Percentiles rank a stretch among this genome's conserved stretches.
phyloP scores from a whole-genome alignment of 2,113 vertebrate species.

The Indicator indicator region DNA sequence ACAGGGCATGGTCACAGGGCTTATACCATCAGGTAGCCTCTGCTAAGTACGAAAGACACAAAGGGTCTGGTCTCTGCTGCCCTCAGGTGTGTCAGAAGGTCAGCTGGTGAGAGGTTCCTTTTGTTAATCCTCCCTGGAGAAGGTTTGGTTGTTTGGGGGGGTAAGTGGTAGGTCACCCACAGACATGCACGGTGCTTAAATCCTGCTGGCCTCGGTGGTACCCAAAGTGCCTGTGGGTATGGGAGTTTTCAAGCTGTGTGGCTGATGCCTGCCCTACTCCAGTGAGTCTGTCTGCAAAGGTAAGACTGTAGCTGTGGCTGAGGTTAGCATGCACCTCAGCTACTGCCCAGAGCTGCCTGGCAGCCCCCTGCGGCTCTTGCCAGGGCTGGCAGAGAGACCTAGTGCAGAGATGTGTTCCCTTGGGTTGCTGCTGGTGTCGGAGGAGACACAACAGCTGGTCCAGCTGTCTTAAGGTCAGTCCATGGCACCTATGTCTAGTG shows the following conservation, averaged over 20 bases:
- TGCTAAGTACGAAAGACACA: not conserved
- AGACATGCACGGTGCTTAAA: rapidly evolving
- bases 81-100: not conserved
- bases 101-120: not conserved
- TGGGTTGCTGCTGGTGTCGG: not conserved
- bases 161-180: not conserved
- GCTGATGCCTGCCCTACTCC: not conserved
- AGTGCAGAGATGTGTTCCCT: not conserved
- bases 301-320: not conserved
- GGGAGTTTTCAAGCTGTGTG: rapidly evolving
- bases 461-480: not conserved
- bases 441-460: not conserved
- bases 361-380: not conserved
- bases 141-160: no score
- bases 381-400: not conserved
- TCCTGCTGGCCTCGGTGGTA: not conserved
- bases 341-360: not conserved
- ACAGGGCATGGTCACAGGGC: rapidly evolving
- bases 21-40: not conserved
- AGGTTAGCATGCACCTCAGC: rapidly evolving
- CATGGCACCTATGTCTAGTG: not conserved
- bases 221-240: not conserved
- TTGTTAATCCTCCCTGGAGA: not conserved
- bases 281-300: not conserved
- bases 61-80: not conserved